phyloP scores from a whole-genome alignment of 2,888 invertebrate species.

The Limenitis camilla region DNA sequence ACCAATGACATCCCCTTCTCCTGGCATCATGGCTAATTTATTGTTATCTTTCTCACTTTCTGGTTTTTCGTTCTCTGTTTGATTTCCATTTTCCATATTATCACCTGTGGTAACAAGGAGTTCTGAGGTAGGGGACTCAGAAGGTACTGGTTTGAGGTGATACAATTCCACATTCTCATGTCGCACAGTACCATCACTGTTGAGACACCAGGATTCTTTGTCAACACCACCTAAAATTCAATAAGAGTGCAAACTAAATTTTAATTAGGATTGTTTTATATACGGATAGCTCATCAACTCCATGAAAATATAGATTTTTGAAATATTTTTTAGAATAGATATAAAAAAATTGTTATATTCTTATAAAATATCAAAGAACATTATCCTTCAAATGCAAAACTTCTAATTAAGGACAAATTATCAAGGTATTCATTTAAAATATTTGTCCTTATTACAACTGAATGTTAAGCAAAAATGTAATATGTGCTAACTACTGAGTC shows the following conservation, averaged over 20 bases:
- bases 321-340: too few relatives aligned
- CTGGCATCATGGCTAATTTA: conserved; percentile 72
- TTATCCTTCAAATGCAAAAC: too few relatives aligned
- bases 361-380: too few relatives aligned
- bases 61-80: conserved; percentile 46
- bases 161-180: conserved; percentile 88
- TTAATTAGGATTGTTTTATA: too few relatives aligned
- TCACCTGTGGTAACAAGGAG: conserved; percentile 56
- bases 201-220: conserved; percentile 93
- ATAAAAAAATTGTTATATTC: too few relatives aligned
- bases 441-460: conserved; percentile 10
- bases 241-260: too few relatives aligned
- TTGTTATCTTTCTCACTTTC: conserved; percentile 40
- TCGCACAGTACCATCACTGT: conserved; percentile 90
- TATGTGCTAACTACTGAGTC: conserved; percentile 11
- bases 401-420: too few relatives aligned
- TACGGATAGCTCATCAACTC: too few relatives aligned
- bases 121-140: conserved; percentile 62
- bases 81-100: conserved; percentile 43
- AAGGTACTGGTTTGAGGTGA: conserved; percentile 70
- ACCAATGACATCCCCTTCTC: conserved; percentile 96
- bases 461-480: conserved; percentile 7
- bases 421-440: not conserved
- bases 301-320: too few relatives aligned
- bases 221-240: conserved; percentile 83